Conservation (phyloP, 2,113 vertebrate species). For the Gulo gulo region DNA sequence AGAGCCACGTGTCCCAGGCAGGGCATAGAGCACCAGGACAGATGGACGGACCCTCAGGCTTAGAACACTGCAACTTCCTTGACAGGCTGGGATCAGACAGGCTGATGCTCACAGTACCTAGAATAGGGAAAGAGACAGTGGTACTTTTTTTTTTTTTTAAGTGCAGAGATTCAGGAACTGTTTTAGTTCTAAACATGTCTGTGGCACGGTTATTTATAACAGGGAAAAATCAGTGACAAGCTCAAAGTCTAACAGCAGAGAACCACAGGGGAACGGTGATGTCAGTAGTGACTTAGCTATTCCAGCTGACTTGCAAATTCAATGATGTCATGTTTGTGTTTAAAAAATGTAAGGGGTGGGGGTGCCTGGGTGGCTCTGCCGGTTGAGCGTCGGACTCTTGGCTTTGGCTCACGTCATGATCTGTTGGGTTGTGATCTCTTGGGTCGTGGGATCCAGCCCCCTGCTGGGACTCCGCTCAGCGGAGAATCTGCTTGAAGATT, state of each 20-base stretch:
- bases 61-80: neutral
- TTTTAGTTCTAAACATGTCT: neutral
- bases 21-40: neutral
- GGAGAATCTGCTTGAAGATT: neutral
- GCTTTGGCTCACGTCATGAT: neutral
- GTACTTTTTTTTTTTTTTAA: neutral
- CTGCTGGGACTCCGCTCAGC: neutral
- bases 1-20: neutral
- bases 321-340: neutral
- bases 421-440: neutral
- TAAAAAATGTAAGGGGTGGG: neutral
- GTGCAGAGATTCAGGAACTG: neutral
- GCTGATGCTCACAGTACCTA: neutral
- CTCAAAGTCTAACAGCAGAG: neutral
- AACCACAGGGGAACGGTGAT: neutral
- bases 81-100: neutral
- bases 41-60: too few species aligned
- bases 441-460: neutral
- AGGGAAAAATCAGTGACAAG: neutral
- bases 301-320: neutral
- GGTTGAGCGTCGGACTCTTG: neutral
- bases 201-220: neutral
- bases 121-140: neutral
- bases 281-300: neutral
- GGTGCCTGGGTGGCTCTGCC: neutral